Percentiles rank a stretch among this genome's conserved stretches.
Conservation (phyloP, 2,888 invertebrate species). For the Vanessa cardui region DNA sequence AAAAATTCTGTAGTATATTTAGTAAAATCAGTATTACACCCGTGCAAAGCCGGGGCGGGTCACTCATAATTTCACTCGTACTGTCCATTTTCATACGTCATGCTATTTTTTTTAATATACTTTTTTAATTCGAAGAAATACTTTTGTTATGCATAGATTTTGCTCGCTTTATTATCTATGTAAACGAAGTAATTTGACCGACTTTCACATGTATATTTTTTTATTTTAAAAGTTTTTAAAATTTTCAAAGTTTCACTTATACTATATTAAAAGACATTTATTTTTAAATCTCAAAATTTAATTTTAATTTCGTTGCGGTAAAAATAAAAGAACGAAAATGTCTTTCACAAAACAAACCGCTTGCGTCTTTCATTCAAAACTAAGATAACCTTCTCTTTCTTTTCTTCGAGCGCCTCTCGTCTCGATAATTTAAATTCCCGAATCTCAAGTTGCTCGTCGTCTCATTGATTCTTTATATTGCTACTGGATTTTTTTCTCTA, state of each 20-base stretch:
- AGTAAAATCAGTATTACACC: no score
- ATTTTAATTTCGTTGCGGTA: neutral
- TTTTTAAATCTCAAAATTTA: neutral
- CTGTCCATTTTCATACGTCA: constrained; percentile 11
- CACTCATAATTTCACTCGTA: constrained; percentile 49
- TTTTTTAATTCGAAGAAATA: neutral
- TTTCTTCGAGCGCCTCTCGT: constrained; percentile 19
- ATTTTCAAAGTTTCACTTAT: neutral
- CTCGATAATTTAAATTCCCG: constrained; percentile 35
- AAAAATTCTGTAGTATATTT: no score
- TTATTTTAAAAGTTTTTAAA: no score
- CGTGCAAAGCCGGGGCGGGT: no score
- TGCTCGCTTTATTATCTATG: no score
- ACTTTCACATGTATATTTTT: neutral
- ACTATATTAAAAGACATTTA: no score
- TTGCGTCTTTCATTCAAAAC: constrained; percentile 33
- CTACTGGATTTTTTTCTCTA: constrained; percentile 35
- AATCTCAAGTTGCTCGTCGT: constrained; percentile 36
- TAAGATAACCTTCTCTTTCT: constrained; percentile 25
- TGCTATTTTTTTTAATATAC: neutral
- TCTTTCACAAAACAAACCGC: constrained; percentile 16
- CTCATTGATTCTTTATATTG: constrained; percentile 38
- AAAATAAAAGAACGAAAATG: neutral
- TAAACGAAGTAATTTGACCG: neutral
- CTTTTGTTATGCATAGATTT: no score